Conservation (phyloP, 2,797 vertebrate genomes). For the Pangasius djambal region DNA sequence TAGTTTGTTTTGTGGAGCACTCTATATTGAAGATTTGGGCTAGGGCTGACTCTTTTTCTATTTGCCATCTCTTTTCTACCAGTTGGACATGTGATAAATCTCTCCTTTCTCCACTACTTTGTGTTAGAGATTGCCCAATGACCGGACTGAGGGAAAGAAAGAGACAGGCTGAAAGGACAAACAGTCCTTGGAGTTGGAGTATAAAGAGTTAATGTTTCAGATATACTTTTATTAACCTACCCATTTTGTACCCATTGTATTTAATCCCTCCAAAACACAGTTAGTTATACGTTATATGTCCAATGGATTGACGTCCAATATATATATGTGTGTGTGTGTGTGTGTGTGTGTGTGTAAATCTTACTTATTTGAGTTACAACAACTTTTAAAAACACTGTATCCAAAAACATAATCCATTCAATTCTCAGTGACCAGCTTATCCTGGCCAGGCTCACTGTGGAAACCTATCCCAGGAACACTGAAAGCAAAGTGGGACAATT, state of each 20-base stretch:
- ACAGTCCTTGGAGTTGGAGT: too few species aligned
- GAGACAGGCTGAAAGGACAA: background rate
- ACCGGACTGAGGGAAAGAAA: conserved; percentile 17
- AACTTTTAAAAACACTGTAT: background rate
- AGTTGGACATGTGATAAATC: conserved; percentile 37
- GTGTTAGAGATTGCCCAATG: background rate
- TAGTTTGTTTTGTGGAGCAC: conserved; percentile 8
- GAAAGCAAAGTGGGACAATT: background rate
- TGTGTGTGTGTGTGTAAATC: too few species aligned
- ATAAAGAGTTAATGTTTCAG: background rate
- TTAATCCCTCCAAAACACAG: too few species aligned
- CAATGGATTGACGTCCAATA: too few species aligned
- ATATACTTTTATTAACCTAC: conserved; percentile 13
- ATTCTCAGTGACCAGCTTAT: background rate
- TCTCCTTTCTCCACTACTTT: conserved; percentile 12
- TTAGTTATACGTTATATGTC: too few species aligned
- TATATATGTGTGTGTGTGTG: too few species aligned
- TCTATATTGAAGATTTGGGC: background rate
- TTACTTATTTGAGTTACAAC: background rate
- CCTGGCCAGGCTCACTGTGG: background rate
- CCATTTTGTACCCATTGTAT: too few species aligned
- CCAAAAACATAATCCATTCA: background rate
- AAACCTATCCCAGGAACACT: background rate
- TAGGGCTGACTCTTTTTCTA: background rate
- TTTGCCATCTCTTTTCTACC: conserved; percentile 19